These are phyloP conservation scores for Motacilla alba DNA, from an alignment of 2,113 vertebrate species.

Conservation along the genomic window DNA sequence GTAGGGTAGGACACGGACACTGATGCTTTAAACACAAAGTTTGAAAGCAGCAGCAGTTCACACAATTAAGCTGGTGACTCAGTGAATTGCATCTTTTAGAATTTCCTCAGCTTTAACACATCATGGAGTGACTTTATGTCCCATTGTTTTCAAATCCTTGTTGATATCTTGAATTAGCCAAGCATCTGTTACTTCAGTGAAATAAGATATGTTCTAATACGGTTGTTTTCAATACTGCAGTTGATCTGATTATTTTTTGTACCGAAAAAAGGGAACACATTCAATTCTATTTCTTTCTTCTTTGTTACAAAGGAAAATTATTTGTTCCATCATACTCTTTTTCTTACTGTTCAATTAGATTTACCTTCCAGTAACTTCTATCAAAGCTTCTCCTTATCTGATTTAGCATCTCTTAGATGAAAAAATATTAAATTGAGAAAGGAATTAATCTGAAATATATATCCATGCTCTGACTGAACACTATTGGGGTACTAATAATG, in stretches of 20 bases:
- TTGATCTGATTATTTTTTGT: slow-evolving; percentile 18
- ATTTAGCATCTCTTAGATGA: background rate
- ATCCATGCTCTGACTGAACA: background rate
- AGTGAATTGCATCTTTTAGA: slow-evolving; percentile 43
- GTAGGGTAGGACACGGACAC: background rate
- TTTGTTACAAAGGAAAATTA: background rate
- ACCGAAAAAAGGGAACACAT: background rate
- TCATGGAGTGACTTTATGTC: slow-evolving; percentile 57
- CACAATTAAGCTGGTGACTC: slow-evolving; percentile 51
- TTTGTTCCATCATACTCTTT: background rate
- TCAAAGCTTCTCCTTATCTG: background rate
- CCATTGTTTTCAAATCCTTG: slow-evolving; percentile 63
- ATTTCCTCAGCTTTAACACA: slow-evolving; percentile 49
- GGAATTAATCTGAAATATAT: background rate
- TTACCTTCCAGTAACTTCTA: background rate
- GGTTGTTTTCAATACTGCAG: slow-evolving; percentile 33
- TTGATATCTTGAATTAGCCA: slow-evolving; percentile 66
- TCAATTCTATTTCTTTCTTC: background rate
- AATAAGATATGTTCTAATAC: slow-evolving; percentile 52
- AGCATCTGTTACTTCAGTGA: slow-evolving; percentile 62
- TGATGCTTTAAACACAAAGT: slow-evolving; percentile 44
- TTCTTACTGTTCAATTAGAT: background rate
- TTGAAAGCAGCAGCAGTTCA: slow-evolving; percentile 50
- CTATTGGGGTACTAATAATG: background rate
- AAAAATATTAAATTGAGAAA: background rate